phyloP scores from a whole-genome alignment of 2,113 vertebrate genomes.

The Tachuris rubrigastra region DNA sequence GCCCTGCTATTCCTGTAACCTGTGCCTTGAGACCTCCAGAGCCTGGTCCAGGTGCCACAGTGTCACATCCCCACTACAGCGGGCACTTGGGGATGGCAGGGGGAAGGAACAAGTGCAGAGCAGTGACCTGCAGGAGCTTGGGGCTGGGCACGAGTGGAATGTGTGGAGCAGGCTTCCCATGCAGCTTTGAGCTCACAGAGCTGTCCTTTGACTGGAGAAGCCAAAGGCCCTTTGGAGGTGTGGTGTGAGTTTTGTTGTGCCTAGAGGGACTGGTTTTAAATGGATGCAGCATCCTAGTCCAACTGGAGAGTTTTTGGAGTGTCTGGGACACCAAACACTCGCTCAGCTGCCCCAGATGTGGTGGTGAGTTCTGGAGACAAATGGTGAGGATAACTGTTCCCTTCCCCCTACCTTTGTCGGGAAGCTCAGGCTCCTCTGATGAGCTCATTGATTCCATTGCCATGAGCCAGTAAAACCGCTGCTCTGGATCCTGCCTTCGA shows the following conservation, averaged over 20 bases:
- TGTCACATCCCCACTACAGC: accelerated
- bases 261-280: not conserved
- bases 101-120: not conserved
- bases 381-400: not conserved
- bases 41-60: not conserved
- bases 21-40: not conserved
- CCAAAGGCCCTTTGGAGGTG: not conserved
- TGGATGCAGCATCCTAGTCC: not conserved
- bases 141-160: not conserved
- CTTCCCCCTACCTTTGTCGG: not conserved
- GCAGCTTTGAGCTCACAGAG: not conserved
- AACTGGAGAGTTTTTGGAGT: not conserved
- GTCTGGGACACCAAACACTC: not conserved
- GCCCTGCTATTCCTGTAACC: not conserved
- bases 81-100: not conserved
- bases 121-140: accelerated
- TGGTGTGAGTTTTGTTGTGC: not conserved
- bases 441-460: conserved; percentile 17
- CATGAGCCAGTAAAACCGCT: not conserved
- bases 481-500: not conserved
- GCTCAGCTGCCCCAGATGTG: not conserved
- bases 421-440: not conserved
- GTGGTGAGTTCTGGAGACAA: not conserved
- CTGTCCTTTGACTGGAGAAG: accelerated
- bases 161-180: not conserved